Evolutionary conservation across 2,113 vertebrate genomes (phyloP), one percentile per base, ranked within the genome.

Genomic region (Ovis canadensis): DNA sequence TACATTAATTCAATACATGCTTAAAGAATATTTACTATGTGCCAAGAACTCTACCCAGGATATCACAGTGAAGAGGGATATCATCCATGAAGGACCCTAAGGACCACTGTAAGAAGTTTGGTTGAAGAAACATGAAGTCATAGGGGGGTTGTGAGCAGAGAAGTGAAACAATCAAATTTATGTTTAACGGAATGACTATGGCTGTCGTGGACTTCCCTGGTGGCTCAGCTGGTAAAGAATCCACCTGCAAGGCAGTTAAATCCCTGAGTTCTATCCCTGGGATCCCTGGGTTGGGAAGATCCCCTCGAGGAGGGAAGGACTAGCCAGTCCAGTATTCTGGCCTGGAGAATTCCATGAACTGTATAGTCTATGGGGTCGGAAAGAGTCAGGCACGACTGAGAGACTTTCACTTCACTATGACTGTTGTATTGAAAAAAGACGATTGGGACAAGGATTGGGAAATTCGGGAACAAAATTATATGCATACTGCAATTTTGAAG

Each of bases 1-100:
- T 88, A 95, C 36, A 91, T 78, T 92, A 96, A 64, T 88, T 97
- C 36, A 90, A 94, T 59, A 93, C 88, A 59, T 85, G 54, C 81
- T 94, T 88, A 64, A 81, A 96, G 91, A 95, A n/a, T 48, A 89
- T 19, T 92, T 84, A 85, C 12, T 29, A 80, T 90, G 59, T 88
- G 40, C 31, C 48, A 74, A 60, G 74, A 81, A 59, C 9, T 90
- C 13, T 57, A 15, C 7, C 78, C 60, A 33, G 52, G 3, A 78
- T 54, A 95, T 3, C 60, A 77, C 27, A 87, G 71, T 90, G 62
- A 80, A 82, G 7, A 48, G n/a, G 16, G 2, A 6, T 48, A 13
- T 54, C 33, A 25, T 50, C 96, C 36, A 55, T 7, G 23, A 92
- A 29, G 7, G 16, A 74, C 3, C 8, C n/a, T 48, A 17, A 50